A percentile compares a stretch with the other conserved stretches of the same genome.
Conservation (phyloP, 2,113 vertebrate species). For the Recurvirostra avosetta region DNA sequence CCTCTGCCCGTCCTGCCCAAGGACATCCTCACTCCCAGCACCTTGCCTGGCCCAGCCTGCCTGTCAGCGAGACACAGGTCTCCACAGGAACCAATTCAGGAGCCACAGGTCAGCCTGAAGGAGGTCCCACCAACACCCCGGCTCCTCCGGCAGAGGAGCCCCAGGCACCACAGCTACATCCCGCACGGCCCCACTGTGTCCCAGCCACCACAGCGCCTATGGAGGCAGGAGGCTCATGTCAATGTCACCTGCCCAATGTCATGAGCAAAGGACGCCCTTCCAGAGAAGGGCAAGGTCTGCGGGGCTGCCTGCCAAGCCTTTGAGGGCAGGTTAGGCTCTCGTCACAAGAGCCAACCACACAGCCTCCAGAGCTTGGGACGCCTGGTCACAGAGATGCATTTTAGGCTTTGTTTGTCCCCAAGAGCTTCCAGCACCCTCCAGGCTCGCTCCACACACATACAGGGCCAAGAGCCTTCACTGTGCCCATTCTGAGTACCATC, state of each 20-base stretch:
- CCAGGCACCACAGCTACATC: neutral
- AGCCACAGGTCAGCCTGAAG: neutral
- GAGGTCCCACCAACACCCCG: neutral
- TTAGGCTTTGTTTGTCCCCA: neutral
- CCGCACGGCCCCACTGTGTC: rapidly evolving
- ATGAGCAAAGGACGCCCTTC: neutral
- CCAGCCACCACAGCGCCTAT: neutral
- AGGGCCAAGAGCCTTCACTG: rapidly evolving
- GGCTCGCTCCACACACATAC: neutral
- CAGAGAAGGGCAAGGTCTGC: neutral
- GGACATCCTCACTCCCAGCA: neutral
- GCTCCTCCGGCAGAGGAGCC: neutral
- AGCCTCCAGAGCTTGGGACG: neutral
- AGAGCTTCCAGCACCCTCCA: neutral
- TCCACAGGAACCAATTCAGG: neutral
- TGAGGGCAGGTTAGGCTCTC: neutral
- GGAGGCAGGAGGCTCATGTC: neutral
- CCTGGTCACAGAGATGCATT: neutral
- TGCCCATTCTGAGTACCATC: neutral
- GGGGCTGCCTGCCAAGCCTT: neutral
- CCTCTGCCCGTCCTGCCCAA: neutral
- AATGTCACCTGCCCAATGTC: neutral
- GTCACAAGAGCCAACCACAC: rapidly evolving
- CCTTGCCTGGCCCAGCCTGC: neutral
- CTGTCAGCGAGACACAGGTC: neutral